Percentiles rank a stretch among this genome's conserved stretches.
Evolutionary conservation across 2,113 vertebrate genomes (phyloP).

Genomic region (Ceuthmochares aereus): DNA sequence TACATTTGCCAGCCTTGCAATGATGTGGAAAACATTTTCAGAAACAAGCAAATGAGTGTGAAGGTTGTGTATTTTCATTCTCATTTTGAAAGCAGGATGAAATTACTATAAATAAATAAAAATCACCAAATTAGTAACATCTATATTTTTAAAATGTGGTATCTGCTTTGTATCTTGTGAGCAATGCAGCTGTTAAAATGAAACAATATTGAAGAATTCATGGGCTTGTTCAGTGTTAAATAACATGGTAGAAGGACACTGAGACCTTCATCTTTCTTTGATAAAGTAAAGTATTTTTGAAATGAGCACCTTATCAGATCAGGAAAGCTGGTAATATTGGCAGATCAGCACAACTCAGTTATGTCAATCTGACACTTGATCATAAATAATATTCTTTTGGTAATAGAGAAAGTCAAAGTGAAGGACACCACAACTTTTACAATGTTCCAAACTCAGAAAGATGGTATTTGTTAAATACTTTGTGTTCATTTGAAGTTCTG

Average conservation of each 20-base stretch:
- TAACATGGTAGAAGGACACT: slow-evolving; percentile 19
- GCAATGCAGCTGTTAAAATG: neutral
- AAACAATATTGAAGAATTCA: neutral
- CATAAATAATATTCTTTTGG: slow-evolving; percentile 34
- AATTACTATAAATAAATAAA: neutral
- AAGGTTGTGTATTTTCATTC: neutral
- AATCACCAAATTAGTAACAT: neutral
- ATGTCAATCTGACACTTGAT: slow-evolving; percentile 55
- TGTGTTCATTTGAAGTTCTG: neutral
- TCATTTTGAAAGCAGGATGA: neutral
- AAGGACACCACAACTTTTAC: slow-evolving; percentile 41
- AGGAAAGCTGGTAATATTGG: slow-evolving; percentile 54
- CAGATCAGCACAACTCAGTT: slow-evolving; percentile 44
- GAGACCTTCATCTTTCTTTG: slow-evolving; percentile 57
- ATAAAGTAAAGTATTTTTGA: slow-evolving; percentile 38
- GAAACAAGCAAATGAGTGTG: neutral
- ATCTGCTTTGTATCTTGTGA: neutral
- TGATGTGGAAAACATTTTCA: neutral
- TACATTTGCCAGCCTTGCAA: neutral
- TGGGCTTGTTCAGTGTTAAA: neutral
- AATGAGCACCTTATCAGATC: slow-evolving; percentile 55
- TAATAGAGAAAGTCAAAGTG: slow-evolving; percentile 41
- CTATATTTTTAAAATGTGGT: neutral
- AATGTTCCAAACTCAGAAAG: neutral
- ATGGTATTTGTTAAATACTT: neutral